Evolutionary conservation across 2,888 invertebrate genomes (phyloP).

Genomic region (Mallateleia sp.): DNA sequence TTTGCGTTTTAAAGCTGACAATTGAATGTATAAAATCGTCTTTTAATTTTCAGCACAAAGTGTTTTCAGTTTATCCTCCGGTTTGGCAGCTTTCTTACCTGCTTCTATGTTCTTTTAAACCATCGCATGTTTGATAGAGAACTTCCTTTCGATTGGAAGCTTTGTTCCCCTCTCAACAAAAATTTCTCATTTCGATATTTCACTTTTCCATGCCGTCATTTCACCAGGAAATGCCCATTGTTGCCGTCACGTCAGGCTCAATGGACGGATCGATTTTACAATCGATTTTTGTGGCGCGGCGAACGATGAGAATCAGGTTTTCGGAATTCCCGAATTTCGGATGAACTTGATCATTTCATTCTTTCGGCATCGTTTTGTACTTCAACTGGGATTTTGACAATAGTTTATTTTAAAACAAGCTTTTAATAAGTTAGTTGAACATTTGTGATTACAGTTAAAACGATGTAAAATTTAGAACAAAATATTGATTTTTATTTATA

Average conservation of each 20-base stretch:
- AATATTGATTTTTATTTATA: too few species aligned
- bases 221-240: conserved; percentile 51
- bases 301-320: conserved; percentile 8
- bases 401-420: too few species aligned
- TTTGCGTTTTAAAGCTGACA: too few species aligned
- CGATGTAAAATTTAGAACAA: too few species aligned
- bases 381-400: too few species aligned
- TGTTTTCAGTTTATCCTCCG: not conserved
- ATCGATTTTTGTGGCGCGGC: conserved; percentile 23
- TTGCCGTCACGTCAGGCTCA: conserved; percentile 33
- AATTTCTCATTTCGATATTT: conserved; percentile 56
- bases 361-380: too few species aligned
- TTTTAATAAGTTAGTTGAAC: too few species aligned
- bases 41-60: not conserved
- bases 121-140: conserved; percentile 45
- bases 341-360: too few species aligned
- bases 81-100: conserved; percentile 47
- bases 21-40: too few species aligned
- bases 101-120: conserved; percentile 24
- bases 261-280: conserved; percentile 27
- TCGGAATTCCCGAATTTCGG: too few species aligned
- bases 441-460: too few species aligned
- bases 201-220: conserved; percentile 44
- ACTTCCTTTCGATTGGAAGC: conserved; percentile 63
- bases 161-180: conserved; percentile 60